Evolutionary conservation across 2,888 invertebrate genomes (phyloP).

Genomic region (Stegana nigrithorax): DNA sequence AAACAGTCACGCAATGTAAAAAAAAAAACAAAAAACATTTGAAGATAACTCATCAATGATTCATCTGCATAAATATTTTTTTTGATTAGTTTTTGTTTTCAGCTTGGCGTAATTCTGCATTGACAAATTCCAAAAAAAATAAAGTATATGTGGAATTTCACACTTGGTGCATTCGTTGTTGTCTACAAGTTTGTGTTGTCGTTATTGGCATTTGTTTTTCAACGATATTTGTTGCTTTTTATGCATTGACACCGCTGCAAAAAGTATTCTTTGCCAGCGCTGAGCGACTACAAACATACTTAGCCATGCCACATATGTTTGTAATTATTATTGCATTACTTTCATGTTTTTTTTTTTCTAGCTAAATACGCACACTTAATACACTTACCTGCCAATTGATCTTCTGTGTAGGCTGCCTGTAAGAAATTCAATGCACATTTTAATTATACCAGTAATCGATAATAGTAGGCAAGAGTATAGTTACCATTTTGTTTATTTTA

Average conservation of each 20-base stretch:
- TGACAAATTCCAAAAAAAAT: too few relatives aligned
- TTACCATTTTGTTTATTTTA: constrained; percentile 44
- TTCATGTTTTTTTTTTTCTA: constrained; percentile 20
- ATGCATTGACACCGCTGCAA: too few relatives aligned
- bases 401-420: constrained; percentile 89
- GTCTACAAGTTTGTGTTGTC: background rate
- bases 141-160: too few relatives aligned
- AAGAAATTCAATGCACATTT: too few relatives aligned
- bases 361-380: constrained; percentile 25
- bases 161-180: too few relatives aligned
- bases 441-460: constrained; percentile 16
- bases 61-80: background rate
- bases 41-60: background rate
- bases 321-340: constrained; percentile 23
- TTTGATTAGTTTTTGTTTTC: background rate
- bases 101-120: background rate
- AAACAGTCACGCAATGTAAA: too few relatives aligned
- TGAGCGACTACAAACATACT: background rate
- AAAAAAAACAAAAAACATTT: background rate
- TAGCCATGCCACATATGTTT: background rate
- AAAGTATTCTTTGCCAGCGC: too few relatives aligned
- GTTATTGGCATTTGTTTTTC: too few relatives aligned
- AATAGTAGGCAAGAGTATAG: too few relatives aligned
- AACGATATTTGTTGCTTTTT: too few relatives aligned
- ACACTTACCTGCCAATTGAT: constrained; percentile 93